These are phyloP conservation scores for Perizoma flavofasciatum DNA, from an alignment of 2,888 invertebrate genomes.

Conservation along the genomic window DNA sequence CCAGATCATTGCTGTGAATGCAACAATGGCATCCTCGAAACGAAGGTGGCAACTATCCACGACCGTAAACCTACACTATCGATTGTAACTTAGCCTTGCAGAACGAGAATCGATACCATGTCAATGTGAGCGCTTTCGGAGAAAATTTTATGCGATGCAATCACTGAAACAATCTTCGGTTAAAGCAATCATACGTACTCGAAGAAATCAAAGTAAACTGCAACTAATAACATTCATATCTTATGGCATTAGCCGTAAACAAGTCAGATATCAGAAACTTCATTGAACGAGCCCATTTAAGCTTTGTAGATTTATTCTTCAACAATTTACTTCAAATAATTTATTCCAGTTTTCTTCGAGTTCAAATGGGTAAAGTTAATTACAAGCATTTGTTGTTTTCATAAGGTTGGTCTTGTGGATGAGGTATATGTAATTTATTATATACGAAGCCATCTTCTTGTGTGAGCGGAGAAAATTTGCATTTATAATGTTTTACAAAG, in stretches of 20 bases:
- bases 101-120: conserved; percentile 39
- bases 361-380: conserved; percentile 63
- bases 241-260: conserved; percentile 21
- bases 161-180: conserved; percentile 43
- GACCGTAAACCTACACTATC: conserved; percentile 67
- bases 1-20: conserved; percentile 78
- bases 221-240: conserved; percentile 17
- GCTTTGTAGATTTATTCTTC: conserved; percentile 52
- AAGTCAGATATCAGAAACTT: conserved; percentile 23
- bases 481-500: conserved; percentile 55
- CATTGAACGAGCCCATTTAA: conserved; percentile 9
- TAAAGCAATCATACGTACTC: conserved; percentile 24
- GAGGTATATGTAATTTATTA: conserved; percentile 70
- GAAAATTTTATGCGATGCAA: conserved; percentile 41
- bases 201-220: conserved; percentile 18
- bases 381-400: conserved; percentile 66
- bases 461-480: conserved; percentile 64
- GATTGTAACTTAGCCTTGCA: conserved; percentile 49
- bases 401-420: conserved; percentile 61
- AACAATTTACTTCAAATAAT: conserved; percentile 54
- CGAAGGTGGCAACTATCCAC: conserved; percentile 79
- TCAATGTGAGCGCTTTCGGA: conserved; percentile 44
- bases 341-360: conserved; percentile 29
- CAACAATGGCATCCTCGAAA: conserved; percentile 79
- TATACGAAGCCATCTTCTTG: conserved; percentile 70